Base-by-base conservation (phyloP, 2,888 invertebrate genomes). In the Pelosia muscerda region DNA sequence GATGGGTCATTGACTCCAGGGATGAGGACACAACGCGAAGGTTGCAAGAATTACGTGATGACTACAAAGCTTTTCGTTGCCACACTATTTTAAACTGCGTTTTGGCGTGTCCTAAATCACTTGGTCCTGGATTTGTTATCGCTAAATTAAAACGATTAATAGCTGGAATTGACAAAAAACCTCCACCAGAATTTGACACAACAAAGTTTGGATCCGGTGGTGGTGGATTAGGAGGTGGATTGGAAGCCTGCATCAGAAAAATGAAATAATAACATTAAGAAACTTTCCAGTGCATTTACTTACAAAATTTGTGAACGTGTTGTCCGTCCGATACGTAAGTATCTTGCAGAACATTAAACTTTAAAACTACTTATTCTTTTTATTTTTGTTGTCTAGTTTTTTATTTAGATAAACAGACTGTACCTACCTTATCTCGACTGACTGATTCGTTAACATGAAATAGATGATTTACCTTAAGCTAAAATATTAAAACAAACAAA, bases 21-120 rank as follows among this genome's bases (percentile, higher is more conserved):
- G 99, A 99, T 90, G 97, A 97, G 67, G 97, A 96, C 73, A 96
- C 97, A 0, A 90, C 94, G 11, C 96, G 97, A 81, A 96, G 99
- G 73, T 95, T 99, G 67, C 95, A 96, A 64, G 96, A 97, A 78
- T 94, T 99, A 85, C 96, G 97, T 74, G 99, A 99, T 94, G 97
- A 98, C 15, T 99, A 97, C 93, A 98, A 98, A 66, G 97, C 98
- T 0, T 99, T 97, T 91, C 96, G 99, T 69, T 99, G 99, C 86
- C 99, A 99, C 90, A 99, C 99, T 1, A 99, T 99, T 85, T 97
- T 99, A 97, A 99, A 99, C 90, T 99, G 99, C 91, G 97, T 98
- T 1, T 96, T 97, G 81, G 98, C 98, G 25, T 99, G 99, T 86
- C 99, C 99, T 0, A 99, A 99, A 96, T 97, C 87, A 0, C 76